Percentiles rank a stretch among this genome's conserved stretches.
phyloP scores from a whole-genome alignment of 2,888 invertebrate genomes.

The Macrophya alboannulata region DNA sequence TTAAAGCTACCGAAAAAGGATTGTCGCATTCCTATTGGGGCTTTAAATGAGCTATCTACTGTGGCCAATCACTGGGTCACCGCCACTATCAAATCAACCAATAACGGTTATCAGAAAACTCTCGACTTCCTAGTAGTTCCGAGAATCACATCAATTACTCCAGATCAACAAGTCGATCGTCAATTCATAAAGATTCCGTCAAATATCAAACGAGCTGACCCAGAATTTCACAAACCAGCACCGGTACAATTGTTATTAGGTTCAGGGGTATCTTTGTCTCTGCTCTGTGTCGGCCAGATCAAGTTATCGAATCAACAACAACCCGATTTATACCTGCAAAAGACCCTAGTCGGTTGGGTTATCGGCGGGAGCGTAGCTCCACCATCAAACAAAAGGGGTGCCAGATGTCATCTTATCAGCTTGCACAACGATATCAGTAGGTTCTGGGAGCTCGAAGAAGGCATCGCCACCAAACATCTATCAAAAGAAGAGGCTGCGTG shows the following conservation, averaged over 20 bases:
- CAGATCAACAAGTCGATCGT: conserved; percentile 42
- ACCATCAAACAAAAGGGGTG: background rate
- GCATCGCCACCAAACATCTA: background rate
- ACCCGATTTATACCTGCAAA: conserved; percentile 56
- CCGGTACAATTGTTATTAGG: conserved; percentile 57
- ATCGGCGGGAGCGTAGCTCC: conserved; percentile 56
- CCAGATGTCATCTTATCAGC: conserved; percentile 46
- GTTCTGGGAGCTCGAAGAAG: conserved; percentile 42
- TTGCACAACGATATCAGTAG: conserved; percentile 46
- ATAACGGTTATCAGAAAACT: conserved; percentile 55
- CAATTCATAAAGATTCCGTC: conserved; percentile 14
- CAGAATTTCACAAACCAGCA: conserved; percentile 59
- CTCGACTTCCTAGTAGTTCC: conserved; percentile 59
- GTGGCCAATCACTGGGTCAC: conserved; percentile 51
- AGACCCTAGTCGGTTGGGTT: conserved; percentile 59
- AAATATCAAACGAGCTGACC: conserved; percentile 57
- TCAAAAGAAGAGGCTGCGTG: conserved; percentile 28
- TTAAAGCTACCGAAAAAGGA: conserved; percentile 26
- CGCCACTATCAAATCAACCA: conserved; percentile 52
- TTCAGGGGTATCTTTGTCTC: conserved; percentile 51
- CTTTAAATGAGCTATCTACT: conserved; percentile 57
- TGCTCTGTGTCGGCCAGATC: conserved; percentile 48
- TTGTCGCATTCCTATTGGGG: conserved; percentile 58
- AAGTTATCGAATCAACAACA: conserved; percentile 41
- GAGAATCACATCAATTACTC: conserved; percentile 45